Conservation (phyloP, 2,113 vertebrate species). For the Leucosticte australis region DNA sequence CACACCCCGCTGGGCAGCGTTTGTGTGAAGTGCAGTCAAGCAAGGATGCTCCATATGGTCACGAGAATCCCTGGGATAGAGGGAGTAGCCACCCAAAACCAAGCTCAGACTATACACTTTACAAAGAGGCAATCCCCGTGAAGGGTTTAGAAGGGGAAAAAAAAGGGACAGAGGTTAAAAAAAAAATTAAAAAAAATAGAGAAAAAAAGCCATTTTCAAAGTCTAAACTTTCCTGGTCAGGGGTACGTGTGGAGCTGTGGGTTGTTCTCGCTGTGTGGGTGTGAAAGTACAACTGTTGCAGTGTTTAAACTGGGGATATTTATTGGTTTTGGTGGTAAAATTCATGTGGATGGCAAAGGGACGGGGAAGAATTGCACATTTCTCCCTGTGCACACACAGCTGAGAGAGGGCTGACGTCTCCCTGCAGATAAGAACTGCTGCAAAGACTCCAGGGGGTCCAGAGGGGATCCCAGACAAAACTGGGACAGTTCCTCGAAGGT, state of each 20-base stretch:
- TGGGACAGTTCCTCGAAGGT: not conserved
- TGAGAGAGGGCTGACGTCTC: not conserved
- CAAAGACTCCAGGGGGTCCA: not conserved
- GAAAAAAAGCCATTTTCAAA: not conserved
- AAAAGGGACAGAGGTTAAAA: not conserved
- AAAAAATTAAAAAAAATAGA: not conserved
- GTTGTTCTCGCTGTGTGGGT: not conserved
- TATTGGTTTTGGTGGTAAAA: not conserved
- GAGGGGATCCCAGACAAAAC: not conserved
- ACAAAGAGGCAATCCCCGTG: conserved; percentile 53
- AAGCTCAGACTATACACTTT: conserved; percentile 64
- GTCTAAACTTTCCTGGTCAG: not conserved
- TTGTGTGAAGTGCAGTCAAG: conserved; percentile 47
- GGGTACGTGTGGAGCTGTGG: not conserved
- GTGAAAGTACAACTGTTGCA: not conserved
- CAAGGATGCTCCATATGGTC: conserved; percentile 48
- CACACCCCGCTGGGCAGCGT: not conserved
- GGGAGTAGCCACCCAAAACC: conserved; percentile 57
- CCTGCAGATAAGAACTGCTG: too few species aligned
- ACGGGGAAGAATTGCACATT: not conserved
- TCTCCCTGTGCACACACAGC: not conserved
- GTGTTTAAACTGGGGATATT: not conserved
- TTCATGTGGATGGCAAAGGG: not conserved
- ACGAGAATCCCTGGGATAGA: conserved; percentile 6
- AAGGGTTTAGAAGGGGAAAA: not conserved